Conservation (phyloP, 2,113 vertebrate genomes). For the Mionectes macconnelli region DNA sequence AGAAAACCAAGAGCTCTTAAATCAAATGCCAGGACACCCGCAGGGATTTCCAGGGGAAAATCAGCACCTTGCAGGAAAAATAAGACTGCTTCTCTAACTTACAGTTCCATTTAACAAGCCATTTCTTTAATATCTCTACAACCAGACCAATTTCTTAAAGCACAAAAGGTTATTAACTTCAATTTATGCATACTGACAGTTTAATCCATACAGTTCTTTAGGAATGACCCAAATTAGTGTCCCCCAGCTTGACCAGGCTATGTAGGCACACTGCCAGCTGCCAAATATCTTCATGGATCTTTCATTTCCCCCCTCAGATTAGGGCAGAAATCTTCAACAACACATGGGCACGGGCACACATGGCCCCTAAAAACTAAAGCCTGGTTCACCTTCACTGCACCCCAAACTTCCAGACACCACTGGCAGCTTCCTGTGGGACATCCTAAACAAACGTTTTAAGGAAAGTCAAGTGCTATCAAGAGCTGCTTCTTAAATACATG, state of each 20-base stretch:
- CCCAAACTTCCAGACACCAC: neutral
- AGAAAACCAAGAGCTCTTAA: neutral
- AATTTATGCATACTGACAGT: neutral
- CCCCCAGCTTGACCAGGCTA: neutral
- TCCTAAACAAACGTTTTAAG: accelerated
- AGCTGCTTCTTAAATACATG: neutral
- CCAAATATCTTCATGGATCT: neutral
- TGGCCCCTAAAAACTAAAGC: neutral
- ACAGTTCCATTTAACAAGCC: neutral
- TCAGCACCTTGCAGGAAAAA: neutral
- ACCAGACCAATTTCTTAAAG: neutral
- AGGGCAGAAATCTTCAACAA: neutral
- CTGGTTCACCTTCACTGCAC: neutral
- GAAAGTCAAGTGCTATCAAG: accelerated
- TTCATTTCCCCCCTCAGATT: too few relatives aligned
- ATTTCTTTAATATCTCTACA: neutral
- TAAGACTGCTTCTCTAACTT: neutral
- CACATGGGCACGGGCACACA: neutral
- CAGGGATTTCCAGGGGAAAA: neutral
- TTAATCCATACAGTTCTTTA: neutral
- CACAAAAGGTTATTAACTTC: neutral
- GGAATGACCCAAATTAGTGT: accelerated
- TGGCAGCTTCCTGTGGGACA: neutral
- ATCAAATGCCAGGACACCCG: neutral
- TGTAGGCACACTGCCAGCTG: neutral